phyloP scores from a whole-genome alignment of 1,140 invertebrate species.

The Plutomurus gul region DNA sequence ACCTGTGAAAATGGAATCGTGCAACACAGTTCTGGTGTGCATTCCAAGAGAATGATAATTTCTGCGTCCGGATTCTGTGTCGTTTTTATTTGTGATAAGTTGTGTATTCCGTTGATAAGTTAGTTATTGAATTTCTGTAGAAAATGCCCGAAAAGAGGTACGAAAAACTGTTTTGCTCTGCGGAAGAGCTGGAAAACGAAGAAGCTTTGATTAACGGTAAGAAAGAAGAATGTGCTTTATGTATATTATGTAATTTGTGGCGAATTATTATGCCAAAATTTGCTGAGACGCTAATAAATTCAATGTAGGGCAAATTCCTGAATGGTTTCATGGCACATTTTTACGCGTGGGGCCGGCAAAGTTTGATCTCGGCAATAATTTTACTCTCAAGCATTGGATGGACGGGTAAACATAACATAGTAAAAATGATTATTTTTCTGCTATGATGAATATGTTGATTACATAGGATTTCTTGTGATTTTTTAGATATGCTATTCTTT shows the following conservation, averaged over 20 bases:
- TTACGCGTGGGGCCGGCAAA: conserved; percentile 62
- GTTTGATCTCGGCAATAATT: conserved; percentile 56
- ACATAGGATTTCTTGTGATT: too few species aligned
- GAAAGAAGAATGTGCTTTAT: too few species aligned
- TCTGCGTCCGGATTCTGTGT: background rate
- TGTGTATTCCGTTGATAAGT: background rate
- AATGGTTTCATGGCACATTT: conserved; percentile 61
- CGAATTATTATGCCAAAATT: too few species aligned
- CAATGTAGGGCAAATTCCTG: conserved; percentile 59
- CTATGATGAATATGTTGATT: too few species aligned
- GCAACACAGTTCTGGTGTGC: too few species aligned
- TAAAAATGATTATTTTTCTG: too few species aligned
- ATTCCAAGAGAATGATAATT: too few species aligned
- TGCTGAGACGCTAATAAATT: conserved; percentile 2
- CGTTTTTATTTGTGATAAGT: background rate
- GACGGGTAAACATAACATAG: conserved; percentile 52
- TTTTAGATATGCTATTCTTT: conserved; percentile 43
- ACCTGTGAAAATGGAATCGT: too few species aligned
- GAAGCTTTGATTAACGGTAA: conserved; percentile 44
- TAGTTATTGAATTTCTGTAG: background rate
- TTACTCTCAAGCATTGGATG: conserved; percentile 44
- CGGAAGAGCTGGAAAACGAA: conserved; percentile 31
- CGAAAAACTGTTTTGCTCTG: conserved; percentile 27
- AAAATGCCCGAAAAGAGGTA: conserved; percentile 32
- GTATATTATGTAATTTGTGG: too few species aligned